Conservation (phyloP, 1,140 invertebrate species). For the Microplitis demolitor region DNA sequence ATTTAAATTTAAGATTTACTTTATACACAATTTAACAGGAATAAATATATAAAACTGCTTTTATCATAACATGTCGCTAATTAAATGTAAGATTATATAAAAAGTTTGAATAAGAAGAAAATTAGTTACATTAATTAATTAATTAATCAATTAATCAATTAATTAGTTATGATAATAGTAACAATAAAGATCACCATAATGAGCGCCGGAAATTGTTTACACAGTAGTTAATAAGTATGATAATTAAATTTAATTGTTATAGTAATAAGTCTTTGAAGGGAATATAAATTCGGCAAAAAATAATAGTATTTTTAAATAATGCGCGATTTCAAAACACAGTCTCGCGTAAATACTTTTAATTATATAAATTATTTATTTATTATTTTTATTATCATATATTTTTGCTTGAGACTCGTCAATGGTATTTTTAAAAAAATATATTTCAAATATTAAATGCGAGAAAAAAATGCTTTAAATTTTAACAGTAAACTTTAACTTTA, state of each 20-base stretch:
- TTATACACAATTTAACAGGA: constrained; percentile 41
- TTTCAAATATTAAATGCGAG: background rate
- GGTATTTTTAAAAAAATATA: background rate
- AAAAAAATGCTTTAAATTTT: background rate
- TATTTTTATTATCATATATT: background rate
- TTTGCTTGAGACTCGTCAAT: too few relatives aligned
- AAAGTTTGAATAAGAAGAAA: background rate
- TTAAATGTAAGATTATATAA: constrained; percentile 22
- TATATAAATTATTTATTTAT: background rate
- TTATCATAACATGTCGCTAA: constrained; percentile 28
- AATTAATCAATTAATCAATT: constrained; percentile 19
- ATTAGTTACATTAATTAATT: constrained; percentile 9
- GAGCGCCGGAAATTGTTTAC: constrained; percentile 9
- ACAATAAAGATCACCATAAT: constrained; percentile 22
- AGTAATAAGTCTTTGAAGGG: constrained; percentile 31
- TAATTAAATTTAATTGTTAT: constrained; percentile 13
- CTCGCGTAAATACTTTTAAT: background rate
- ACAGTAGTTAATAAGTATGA: background rate
- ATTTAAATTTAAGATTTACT: constrained; percentile 20
- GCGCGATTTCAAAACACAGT: background rate
- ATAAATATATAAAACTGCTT: constrained; percentile 41
- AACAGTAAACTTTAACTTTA: background rate
- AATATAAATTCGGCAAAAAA: constrained; percentile 18
- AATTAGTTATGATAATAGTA: constrained; percentile 18
- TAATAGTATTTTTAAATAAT: background rate